phyloP scores from a whole-genome alignment of 2,797 vertebrate species.

The Eulemur albifrons region DNA sequence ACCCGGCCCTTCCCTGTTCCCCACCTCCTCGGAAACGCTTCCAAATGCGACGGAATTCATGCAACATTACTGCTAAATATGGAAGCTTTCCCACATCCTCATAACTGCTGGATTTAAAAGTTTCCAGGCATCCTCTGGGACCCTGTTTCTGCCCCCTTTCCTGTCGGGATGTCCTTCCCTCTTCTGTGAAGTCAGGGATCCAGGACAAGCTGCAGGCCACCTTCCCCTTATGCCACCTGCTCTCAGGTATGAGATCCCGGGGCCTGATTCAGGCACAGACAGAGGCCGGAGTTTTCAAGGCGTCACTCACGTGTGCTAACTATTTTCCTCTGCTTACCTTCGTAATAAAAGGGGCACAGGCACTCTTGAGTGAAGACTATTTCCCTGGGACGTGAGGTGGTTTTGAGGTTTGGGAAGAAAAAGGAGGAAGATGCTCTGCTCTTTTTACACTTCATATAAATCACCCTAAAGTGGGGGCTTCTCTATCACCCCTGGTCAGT shows the following conservation, averaged over 20 bases:
- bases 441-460: neutral
- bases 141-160: neutral
- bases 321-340: neutral
- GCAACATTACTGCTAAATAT: rapidly evolving
- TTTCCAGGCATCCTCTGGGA: too few relatives aligned
- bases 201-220: rapidly evolving
- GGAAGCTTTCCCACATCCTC: neutral
- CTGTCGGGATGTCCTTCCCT: neutral
- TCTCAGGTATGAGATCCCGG: neutral
- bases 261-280: neutral
- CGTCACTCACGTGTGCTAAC: neutral
- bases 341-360: neutral
- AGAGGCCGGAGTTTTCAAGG: neutral
- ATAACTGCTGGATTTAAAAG: neutral
- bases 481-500: neutral
- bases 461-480: neutral
- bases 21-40: neutral
- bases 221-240: neutral
- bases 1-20: rapidly evolving
- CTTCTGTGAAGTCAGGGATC: neutral
- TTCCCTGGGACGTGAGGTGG: neutral
- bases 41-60: neutral
- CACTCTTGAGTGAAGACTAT: neutral
- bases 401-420: neutral
- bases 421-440: neutral